Evolutionary conservation across 2,888 invertebrate species (phyloP).

Genomic region (Sarcophaga caerulescens): DNA sequence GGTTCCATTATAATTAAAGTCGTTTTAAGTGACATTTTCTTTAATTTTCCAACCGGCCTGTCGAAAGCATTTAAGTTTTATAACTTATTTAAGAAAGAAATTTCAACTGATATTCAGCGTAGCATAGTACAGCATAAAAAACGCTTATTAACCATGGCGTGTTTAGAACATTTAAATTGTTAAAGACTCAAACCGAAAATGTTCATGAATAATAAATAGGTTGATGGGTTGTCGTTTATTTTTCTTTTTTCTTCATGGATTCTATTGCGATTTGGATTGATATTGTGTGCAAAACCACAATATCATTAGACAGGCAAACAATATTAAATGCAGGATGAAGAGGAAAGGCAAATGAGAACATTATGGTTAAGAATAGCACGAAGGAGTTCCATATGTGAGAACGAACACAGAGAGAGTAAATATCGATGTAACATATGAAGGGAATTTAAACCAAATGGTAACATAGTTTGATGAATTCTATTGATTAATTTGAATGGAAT

Average conservation of each 20-base stretch:
- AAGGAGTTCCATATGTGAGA: background rate
- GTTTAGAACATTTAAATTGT: constrained; percentile 62
- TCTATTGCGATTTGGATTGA: background rate
- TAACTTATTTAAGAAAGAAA: background rate
- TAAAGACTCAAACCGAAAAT: constrained; percentile 45
- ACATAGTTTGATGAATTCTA: too few species aligned
- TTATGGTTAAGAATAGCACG: too few species aligned
- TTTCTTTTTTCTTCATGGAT: constrained; percentile 1
- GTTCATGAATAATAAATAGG: constrained; percentile 60
- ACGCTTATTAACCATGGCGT: constrained; percentile 53
- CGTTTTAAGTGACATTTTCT: too few species aligned
- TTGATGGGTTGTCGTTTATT: constrained; percentile 14
- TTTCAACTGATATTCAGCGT: background rate
- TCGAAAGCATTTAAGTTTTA: background rate
- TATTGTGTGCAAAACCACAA: constrained; percentile 53
- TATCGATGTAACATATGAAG: background rate
- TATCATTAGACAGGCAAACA: constrained; percentile 43
- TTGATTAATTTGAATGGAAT: too few species aligned
- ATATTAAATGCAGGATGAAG: background rate
- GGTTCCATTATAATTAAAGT: too few species aligned
- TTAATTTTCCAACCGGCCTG: background rate
- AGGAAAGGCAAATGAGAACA: too few species aligned
- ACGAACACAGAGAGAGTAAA: background rate
- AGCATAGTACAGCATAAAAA: background rate
- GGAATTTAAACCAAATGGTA: background rate